These are phyloP conservation scores for Procapra przewalskii DNA, from an alignment of 2,113 vertebrate species.

Conservation along the genomic window DNA sequence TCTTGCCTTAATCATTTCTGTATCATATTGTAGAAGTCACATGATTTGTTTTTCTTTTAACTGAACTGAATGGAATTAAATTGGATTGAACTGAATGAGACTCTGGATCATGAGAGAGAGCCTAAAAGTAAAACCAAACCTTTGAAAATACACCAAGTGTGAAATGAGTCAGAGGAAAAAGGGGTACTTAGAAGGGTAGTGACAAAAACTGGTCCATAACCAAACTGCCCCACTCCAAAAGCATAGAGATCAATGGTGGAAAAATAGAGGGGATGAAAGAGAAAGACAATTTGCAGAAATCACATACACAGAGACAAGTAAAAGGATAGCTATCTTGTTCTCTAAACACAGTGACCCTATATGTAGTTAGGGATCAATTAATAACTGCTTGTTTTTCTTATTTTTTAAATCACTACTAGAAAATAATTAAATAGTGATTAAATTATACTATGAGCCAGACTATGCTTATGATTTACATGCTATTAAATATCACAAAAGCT, in stretches of 20 bases:
- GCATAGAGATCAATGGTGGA: not conserved
- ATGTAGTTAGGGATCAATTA: not conserved
- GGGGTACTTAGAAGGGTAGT: not conserved
- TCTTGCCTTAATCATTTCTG: not conserved
- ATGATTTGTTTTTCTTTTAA: constrained; percentile 35
- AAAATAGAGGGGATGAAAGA: not conserved
- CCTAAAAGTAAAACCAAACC: not conserved
- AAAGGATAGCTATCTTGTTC: not conserved
- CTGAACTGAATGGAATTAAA: constrained; percentile 22
- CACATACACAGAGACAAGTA: not conserved
- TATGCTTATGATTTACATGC: not conserved
- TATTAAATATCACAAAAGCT: not conserved
- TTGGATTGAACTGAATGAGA: constrained; percentile 22
- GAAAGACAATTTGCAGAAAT: not conserved
- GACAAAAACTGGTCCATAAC: not conserved
- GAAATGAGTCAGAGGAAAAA: not conserved
- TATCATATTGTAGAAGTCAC: not conserved
- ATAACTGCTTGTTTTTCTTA: not conserved
- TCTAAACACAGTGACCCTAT: not conserved
- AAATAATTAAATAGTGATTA: not conserved
- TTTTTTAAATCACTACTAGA: not conserved
- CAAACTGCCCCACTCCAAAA: not conserved
- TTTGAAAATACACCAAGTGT: constrained; percentile 8
- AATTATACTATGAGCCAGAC: not conserved
- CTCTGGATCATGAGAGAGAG: not conserved